Percentiles rank a stretch among this genome's conserved stretches.
These are phyloP conservation scores for Anarhynchus alexandrinus DNA, from an alignment of 2,113 vertebrate genomes.

Conservation along the genomic window DNA sequence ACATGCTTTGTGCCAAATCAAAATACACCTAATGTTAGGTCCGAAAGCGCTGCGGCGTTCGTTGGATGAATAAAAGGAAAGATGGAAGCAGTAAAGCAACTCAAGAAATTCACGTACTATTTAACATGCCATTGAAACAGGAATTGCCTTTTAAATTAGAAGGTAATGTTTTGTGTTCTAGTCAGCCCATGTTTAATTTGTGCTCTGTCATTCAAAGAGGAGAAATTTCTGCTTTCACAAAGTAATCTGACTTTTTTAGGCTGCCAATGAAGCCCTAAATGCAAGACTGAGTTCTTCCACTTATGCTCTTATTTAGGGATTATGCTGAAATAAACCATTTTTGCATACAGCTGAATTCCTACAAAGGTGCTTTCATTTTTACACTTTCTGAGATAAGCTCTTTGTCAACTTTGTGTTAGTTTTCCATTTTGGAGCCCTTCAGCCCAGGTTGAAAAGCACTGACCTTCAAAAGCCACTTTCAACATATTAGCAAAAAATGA, in stretches of 20 bases:
- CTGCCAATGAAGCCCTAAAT: constrained; percentile 31
- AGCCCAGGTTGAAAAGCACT: not conserved
- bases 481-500: not conserved
- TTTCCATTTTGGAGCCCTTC: not conserved
- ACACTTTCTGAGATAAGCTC: not conserved
- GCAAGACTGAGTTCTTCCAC: constrained; percentile 31
- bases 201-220: constrained; percentile 41
- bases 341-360: not conserved
- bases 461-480: not conserved
- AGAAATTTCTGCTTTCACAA: constrained; percentile 26
- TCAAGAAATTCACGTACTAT: constrained; percentile 30
- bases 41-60: not conserved
- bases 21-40: constrained; percentile 35
- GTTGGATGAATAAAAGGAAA: not conserved
- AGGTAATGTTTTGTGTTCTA: constrained; percentile 28
- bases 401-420: not conserved
- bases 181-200: constrained; percentile 53
- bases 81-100: constrained; percentile 53
- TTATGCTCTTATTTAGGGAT: not conserved
- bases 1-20: constrained; percentile 82
- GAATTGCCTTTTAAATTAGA: constrained; percentile 45
- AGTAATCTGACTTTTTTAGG: constrained; percentile 18
- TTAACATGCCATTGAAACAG: constrained; percentile 53
- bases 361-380: not conserved
- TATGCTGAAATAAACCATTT: not conserved